Conservation (phyloP, 2,888 invertebrate species). For the Pecten maximus region DNA sequence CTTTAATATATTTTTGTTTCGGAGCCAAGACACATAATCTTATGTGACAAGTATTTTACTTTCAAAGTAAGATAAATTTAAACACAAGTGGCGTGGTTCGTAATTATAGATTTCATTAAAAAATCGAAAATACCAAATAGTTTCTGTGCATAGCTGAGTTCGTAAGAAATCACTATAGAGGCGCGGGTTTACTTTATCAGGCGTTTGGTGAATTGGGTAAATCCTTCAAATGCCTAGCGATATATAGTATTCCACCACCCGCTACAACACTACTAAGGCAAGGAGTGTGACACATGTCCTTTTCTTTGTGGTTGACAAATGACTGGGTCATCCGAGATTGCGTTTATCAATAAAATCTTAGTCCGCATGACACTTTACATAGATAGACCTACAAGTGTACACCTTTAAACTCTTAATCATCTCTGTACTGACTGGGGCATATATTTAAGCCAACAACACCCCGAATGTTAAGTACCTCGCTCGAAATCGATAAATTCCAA, state of each 20-base stretch:
- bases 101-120: constrained; percentile 31
- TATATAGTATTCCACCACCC: neutral
- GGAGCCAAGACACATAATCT: neutral
- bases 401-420: constrained; percentile 29
- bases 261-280: neutral
- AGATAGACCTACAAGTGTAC: neutral
- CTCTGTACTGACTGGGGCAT: neutral
- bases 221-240: neutral
- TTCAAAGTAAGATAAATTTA: neutral
- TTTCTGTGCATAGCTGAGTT: neutral
- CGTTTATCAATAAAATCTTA: neutral
- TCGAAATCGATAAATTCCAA: constrained; percentile 22
- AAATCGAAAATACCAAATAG: neutral
- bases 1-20: neutral
- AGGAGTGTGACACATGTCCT: neutral
- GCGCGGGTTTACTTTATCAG: neutral
- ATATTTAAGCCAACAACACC: neutral
- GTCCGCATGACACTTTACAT: constrained; percentile 20
- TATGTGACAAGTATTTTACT: neutral
- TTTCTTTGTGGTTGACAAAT: neutral
- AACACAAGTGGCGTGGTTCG: neutral
- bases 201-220: neutral
- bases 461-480: constrained; percentile 16
- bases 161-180: neutral
- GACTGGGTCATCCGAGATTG: neutral